Evolutionary conservation across 1,140 invertebrate species (phyloP).

Genomic region (Heliconius nattereri): DNA sequence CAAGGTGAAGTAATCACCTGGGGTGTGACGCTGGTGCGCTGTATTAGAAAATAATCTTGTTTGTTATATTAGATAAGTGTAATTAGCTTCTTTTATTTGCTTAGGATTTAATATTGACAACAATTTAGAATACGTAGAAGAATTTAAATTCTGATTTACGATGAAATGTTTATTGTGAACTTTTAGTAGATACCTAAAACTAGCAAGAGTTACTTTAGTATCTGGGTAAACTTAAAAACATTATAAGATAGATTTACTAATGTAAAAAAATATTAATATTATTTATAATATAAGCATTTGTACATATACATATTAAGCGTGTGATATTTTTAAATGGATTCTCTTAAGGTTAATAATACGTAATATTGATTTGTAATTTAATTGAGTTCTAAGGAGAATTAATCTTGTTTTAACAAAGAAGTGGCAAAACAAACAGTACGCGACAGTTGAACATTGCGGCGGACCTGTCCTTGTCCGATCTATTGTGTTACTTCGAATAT

Average conservation of each 20-base stretch:
- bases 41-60: constrained; percentile 21
- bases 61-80: neutral
- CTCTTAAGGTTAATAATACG: too few species aligned
- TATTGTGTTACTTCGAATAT: constrained; percentile 35
- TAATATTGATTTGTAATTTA: neutral
- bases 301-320: too few species aligned
- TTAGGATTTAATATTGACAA: neutral
- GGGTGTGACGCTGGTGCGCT: constrained; percentile 27
- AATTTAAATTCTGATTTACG: neutral
- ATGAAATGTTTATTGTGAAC: too few species aligned
- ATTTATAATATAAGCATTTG: too few species aligned
- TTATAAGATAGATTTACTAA: too few species aligned
- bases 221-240: too few species aligned
- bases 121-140: neutral
- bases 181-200: too few species aligned
- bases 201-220: too few species aligned
- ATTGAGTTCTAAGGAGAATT: constrained; percentile 5
- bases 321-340: too few species aligned
- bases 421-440: constrained; percentile 28
- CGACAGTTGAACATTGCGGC: constrained; percentile 25
- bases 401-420: constrained; percentile 28
- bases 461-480: constrained; percentile 33
- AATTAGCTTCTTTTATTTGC: neutral
- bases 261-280: too few species aligned
- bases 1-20: constrained; percentile 30